A percentile compares a stretch with the other conserved stretches of the same genome.
phyloP scores from a whole-genome alignment of 2,888 invertebrate genomes.

The Limnephilus rhombicus region DNA sequence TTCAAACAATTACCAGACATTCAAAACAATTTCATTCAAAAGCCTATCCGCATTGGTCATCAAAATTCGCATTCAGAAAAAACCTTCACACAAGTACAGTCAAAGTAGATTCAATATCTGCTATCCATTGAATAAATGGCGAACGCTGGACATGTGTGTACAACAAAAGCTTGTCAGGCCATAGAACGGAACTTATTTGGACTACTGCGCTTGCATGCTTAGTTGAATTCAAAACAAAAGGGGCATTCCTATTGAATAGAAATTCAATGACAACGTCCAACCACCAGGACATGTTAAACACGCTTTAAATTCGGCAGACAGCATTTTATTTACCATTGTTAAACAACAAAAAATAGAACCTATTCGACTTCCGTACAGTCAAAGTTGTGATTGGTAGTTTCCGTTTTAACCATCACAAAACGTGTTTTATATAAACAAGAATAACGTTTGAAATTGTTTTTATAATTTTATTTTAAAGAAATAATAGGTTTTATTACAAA shows the following conservation, averaged over 20 bases:
- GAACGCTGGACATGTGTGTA: conserved; percentile 5
- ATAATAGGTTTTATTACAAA: no score
- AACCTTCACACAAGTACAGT: background rate
- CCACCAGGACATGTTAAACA: background rate
- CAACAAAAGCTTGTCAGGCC: conserved; percentile 30
- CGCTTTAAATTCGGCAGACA: background rate
- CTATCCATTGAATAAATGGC: background rate
- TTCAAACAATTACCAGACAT: background rate
- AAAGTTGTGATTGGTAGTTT: background rate
- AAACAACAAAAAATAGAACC: background rate
- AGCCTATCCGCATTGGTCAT: background rate
- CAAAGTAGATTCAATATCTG: background rate
- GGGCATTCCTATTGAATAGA: background rate
- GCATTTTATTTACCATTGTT: background rate
- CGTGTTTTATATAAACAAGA: no score
- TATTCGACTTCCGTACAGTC: background rate
- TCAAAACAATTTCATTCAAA: background rate
- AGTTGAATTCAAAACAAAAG: conserved; percentile 13
- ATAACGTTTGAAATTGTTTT: no score
- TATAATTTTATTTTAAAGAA: no score
- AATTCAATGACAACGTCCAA: background rate
- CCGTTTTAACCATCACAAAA: background rate
- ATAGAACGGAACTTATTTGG: conserved; percentile 21
- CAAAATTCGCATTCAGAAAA: background rate
- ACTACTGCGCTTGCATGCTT: conserved; percentile 2